A percentile compares a stretch with the other conserved stretches of the same genome.
Evolutionary conservation across 2,797 vertebrate species (phyloP).

Genomic region (Galagoides demidoff): DNA sequence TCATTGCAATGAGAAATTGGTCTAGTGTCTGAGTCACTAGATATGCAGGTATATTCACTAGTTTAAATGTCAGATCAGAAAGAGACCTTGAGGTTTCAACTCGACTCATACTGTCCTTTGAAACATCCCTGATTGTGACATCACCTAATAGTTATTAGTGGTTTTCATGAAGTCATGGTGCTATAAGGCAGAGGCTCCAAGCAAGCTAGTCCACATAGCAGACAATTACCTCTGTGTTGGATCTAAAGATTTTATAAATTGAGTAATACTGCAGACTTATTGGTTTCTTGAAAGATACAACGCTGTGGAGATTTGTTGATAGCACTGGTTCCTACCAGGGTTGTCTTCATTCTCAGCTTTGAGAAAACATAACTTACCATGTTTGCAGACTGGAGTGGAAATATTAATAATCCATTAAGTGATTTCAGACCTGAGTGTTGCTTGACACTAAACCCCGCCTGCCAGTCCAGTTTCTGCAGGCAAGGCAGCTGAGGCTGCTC

Average conservation of each 20-base stretch:
- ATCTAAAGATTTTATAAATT: background rate
- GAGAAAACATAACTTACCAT: background rate
- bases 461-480: background rate
- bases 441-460: background rate
- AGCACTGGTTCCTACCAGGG: background rate
- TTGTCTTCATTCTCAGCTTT: background rate
- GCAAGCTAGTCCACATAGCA: background rate
- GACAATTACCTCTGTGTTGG: background rate
- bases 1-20: background rate
- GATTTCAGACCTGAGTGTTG: background rate
- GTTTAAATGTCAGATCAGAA: background rate
- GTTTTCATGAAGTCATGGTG: constrained; percentile 30
- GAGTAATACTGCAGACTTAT: background rate
- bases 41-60: background rate
- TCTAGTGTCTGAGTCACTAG: background rate
- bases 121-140: background rate
- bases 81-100: background rate
- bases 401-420: background rate
- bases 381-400: background rate
- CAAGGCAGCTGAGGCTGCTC: background rate
- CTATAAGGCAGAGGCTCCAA: background rate
- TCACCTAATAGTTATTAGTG: background rate
- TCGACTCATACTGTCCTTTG: background rate
- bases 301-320: background rate
- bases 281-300: background rate